Evolutionary conservation across 2,888 invertebrate species (phyloP).

Genomic region (Rhagium mordax): DNA sequence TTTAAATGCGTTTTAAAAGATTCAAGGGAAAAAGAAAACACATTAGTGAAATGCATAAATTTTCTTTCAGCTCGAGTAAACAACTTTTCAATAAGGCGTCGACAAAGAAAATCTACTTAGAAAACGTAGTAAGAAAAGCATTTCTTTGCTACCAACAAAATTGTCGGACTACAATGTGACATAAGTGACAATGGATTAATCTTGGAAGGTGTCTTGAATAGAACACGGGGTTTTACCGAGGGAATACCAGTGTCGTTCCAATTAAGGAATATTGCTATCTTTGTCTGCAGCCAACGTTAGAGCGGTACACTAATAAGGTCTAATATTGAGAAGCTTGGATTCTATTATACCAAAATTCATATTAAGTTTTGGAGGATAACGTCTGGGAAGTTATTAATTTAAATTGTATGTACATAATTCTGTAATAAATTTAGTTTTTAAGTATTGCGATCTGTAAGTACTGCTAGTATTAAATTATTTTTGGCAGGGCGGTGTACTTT

Average conservation of each 20-base stretch:
- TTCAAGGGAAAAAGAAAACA: constrained; percentile 38
- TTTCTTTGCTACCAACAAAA: constrained; percentile 48
- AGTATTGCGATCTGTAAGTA: constrained; percentile 1
- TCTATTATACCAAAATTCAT: constrained; percentile 38
- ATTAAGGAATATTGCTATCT: constrained; percentile 52
- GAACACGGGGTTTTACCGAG: constrained; percentile 44
- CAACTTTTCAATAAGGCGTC: constrained; percentile 43
- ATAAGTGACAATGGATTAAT: constrained; percentile 59
- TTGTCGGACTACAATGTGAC: constrained; percentile 55
- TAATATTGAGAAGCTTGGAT: constrained; percentile 44
- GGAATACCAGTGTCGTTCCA: constrained; percentile 56
- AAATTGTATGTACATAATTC: constrained; percentile 32
- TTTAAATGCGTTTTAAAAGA: constrained; percentile 11
- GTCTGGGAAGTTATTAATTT: constrained; percentile 32
- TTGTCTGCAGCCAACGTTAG: constrained; percentile 37
- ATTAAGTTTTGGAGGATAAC: constrained; percentile 34
- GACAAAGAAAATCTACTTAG: constrained; percentile 39
- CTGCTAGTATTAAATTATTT: constrained; percentile 13
- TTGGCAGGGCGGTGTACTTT: not conserved
- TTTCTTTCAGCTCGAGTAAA: constrained; percentile 37
- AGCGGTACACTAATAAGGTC: constrained; percentile 39
- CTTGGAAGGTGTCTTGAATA: constrained; percentile 52
- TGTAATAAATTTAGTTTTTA: constrained; percentile 31
- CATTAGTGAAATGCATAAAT: constrained; percentile 42
- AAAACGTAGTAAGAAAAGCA: constrained; percentile 46